These are phyloP conservation scores for Iphiclides podalirius DNA, from an alignment of 2,888 invertebrate genomes.

Conservation along the genomic window DNA sequence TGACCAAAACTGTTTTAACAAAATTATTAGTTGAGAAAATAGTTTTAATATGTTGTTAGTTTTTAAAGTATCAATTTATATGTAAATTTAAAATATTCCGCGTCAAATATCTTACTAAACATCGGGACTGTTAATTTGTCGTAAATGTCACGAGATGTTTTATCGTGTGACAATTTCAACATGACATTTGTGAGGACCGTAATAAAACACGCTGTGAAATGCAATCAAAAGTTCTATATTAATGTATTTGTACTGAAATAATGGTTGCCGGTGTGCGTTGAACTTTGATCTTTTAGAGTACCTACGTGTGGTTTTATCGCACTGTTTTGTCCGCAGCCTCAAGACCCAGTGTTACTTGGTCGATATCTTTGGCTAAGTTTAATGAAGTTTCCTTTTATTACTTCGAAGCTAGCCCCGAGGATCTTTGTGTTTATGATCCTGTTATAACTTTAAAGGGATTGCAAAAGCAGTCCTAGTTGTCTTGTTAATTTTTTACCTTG, in stretches of 20 bases:
- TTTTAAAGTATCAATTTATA: neutral
- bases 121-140: constrained; percentile 2
- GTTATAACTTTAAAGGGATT: constrained; percentile 68
- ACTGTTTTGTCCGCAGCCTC: constrained; percentile 35
- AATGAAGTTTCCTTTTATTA: constrained; percentile 74
- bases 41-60: too few relatives aligned
- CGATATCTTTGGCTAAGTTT: constrained; percentile 63
- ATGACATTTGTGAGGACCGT: constrained; percentile 2
- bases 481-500: constrained; percentile 36
- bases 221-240: constrained; percentile 16
- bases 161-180: constrained; percentile 1
- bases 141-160: constrained; percentile 2
- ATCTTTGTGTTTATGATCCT: constrained; percentile 69
- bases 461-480: constrained; percentile 44
- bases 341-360: constrained; percentile 49
- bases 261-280: constrained; percentile 21
- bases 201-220: constrained; percentile 8
- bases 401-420: constrained; percentile 57
- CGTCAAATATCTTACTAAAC: neutral
- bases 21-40: too few relatives aligned
- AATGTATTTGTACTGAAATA: constrained; percentile 26
- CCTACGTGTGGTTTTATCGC: constrained; percentile 16
- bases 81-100: neutral
- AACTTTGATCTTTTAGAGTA: constrained; percentile 27
- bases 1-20: too few relatives aligned